Base-by-base conservation (phyloP, 2,888 invertebrate genomes). In the Oscheius sp. region DNA sequence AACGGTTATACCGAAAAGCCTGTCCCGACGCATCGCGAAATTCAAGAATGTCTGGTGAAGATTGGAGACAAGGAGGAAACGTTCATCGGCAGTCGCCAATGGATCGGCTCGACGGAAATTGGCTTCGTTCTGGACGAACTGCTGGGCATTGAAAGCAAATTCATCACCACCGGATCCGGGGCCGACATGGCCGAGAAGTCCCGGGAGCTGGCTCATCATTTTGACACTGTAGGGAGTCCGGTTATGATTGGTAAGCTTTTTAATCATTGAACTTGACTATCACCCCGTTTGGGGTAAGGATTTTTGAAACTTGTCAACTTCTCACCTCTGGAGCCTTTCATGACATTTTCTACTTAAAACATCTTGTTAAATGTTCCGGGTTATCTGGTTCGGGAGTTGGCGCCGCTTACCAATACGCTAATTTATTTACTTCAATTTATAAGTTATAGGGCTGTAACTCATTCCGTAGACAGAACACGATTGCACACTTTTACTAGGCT, bases 71-170 rank as follows among this genome's bases (percentile, higher is more conserved):
- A 99, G 90, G 93, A 93, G 89, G 70, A 65, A 37, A 83, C 82
- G 68, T 84, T 99, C 91, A 91, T 96, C 63, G 95, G 95, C 33
- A 96, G 96, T 0, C 93, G 93, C 76, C 94, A 96, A 89, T 99
- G 99, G 99, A 98, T 99, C 89, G 99, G 99, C 7, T 97, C 97
- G 0, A 95, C 95, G 3, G 99, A 99, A 92, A 95, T 99, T 13
- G 93, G 94, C 90, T 97, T 94, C 91, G 95, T 95, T 77, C 91
- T 99, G 78, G 89, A 85, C 48, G 82, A 77, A 47, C 74, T 88
- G 50, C 73, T 82, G 32, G 74, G 81, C 75, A 50, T 88, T 11
- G 81, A 79, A 63, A 92, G 91, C 66, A 94, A 94, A 89, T 94
- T 98, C 80, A 91, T 96, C 78, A 93, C 93, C 87, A 94, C 96